Evolutionary conservation across 2,113 vertebrate species (phyloP), one percentile per base, ranked within the genome.

Genomic region (Percina caprodes): DNA sequence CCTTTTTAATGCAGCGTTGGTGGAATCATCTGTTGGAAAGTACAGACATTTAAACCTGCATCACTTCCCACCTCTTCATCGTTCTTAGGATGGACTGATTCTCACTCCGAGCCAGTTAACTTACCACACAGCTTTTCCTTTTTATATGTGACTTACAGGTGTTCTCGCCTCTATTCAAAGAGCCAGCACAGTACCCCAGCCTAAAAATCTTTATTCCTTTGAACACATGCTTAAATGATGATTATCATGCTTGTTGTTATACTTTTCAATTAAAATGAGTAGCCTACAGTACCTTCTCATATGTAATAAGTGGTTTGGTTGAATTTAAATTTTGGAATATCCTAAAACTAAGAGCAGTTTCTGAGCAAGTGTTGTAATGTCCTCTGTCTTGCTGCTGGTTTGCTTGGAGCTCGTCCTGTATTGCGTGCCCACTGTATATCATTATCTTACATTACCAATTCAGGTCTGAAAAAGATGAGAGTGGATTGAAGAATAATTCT

Each of bases 391-490:
- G 65, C 82, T 68, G 73, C 26, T 72, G 65, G 59, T 79, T 86
- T 81, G 78, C 82, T 71, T 35, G 24, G 24, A 79, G 62, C 86
- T 21, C 42, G 35, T 79, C 65, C 73, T 83, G 81, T 79, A 73
- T 80, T 84, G 72, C 87, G 76, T 69, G 68, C 56, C 60, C 74
- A 45, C 70, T 35, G 88, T 83, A 86, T 89, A 72, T 87, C 62
- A 90, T 91, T 90, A 90, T 80, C 91, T 89, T 86, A 89, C 45
- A 90, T 92, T 91, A 86, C 61, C 60, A 78, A 86, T 74, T 60
- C 62, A 62, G 61, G 61, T 69, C 69, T 83, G 39, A 70, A 67
- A 75, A 79, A 65, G n/a, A 74, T 62, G 42, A 79, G 49, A 67
- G 42, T 42, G 80, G 51, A 74, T 74, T 77, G 74, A 72, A 74